These are phyloP conservation scores for Oreochromis tanganicae DNA, from an alignment of 2,113 vertebrate genomes.

Conservation along the genomic window DNA sequence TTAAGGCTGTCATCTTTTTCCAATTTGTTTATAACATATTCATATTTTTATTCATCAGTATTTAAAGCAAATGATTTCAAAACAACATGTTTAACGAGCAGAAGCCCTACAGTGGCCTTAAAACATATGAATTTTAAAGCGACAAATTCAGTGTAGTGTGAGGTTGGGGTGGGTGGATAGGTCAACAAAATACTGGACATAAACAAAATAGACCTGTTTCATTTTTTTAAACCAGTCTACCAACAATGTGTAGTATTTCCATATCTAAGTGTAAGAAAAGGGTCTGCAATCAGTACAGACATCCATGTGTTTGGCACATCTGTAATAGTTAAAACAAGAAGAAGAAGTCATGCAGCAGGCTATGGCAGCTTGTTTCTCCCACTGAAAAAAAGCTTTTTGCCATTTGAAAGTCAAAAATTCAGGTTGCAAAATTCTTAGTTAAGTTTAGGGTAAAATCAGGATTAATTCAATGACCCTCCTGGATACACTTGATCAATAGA, in stretches of 20 bases:
- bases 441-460: not conserved
- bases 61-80: not conserved
- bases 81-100: fast-evolving
- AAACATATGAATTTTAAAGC: not conserved
- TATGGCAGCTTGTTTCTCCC: not conserved
- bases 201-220: not conserved
- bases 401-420: not conserved
- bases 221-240: not conserved
- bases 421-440: not conserved
- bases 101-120: not conserved
- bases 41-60: not conserved
- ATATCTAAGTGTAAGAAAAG: not conserved
- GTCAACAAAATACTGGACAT: not conserved
- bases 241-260: not conserved
- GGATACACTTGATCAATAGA: fast-evolving
- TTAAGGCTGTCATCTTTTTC: not conserved
- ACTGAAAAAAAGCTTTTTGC: not conserved
- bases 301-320: not conserved
- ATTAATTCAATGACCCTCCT: not conserved
- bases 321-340: not conserved
- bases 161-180: not conserved
- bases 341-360: not conserved
- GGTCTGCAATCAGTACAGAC: not conserved
- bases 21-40: not conserved
- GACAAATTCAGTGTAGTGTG: not conserved